These are phyloP conservation scores for Platysternon megacephalum DNA, from an alignment of 2,113 vertebrate species.

Conservation along the genomic window DNA sequence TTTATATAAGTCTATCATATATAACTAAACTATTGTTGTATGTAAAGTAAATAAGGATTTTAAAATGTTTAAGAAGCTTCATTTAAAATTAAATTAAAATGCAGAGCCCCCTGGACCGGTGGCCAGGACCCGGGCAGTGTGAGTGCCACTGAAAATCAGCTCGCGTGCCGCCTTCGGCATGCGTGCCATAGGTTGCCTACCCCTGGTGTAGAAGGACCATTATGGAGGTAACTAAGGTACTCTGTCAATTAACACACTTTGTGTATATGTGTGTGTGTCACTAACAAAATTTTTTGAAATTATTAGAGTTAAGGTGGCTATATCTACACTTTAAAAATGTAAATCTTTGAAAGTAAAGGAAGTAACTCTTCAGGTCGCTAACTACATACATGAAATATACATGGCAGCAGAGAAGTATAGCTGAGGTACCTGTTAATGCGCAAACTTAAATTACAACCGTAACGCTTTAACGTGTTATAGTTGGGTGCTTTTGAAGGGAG, in stretches of 20 bases:
- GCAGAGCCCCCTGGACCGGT: no score
- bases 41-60: no score
- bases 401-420: neutral
- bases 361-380: conserved; percentile 19
- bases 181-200: no score
- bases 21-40: no score
- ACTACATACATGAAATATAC: neutral
- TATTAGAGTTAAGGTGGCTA: conserved; percentile 18
- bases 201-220: conserved; percentile 48
- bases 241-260: conserved; percentile 71
- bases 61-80: no score
- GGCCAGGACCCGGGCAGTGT: no score
- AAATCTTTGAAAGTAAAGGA: neutral
- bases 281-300: conserved; percentile 35
- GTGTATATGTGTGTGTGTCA: conserved; percentile 44
- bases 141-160: no score
- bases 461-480: neutral
- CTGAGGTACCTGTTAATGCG: neutral
- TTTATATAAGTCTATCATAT: no score
- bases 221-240: conserved; percentile 54
- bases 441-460: neutral
- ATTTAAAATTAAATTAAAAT: no score
- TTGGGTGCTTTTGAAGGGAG: fast-evolving
- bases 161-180: no score
- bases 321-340: neutral